These are phyloP conservation scores for Chymomyza costata DNA, from an alignment of 1,140 invertebrate species.

Conservation along the genomic window DNA sequence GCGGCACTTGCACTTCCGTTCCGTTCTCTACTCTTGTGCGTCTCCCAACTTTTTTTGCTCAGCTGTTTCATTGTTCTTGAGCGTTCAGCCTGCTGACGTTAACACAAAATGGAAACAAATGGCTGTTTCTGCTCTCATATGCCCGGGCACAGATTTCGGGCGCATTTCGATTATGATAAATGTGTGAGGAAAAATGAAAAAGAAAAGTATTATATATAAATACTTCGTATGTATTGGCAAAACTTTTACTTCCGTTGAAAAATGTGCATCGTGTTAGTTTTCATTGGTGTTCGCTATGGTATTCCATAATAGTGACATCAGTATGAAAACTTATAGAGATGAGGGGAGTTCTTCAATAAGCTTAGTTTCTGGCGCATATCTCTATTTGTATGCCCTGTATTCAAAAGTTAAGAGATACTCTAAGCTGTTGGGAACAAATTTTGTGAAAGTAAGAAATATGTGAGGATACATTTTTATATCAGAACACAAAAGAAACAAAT, in stretches of 20 bases:
- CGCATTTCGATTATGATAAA: conserved; percentile 66
- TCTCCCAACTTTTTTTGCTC: conserved; percentile 50
- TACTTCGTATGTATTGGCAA: conserved; percentile 15
- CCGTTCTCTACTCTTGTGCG: conserved; percentile 52
- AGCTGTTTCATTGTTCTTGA: conserved; percentile 46
- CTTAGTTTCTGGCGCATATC: too few species aligned
- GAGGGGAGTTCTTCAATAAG: too few species aligned
- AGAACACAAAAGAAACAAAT: too few species aligned
- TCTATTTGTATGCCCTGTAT: too few species aligned
- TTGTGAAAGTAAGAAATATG: too few species aligned
- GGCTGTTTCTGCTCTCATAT: conserved; percentile 31
- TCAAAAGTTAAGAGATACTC: too few species aligned
- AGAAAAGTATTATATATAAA: conserved; percentile 3
- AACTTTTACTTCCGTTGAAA: conserved; percentile 8
- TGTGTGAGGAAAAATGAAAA: conserved; percentile 16
- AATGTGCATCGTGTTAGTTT: too few species aligned
- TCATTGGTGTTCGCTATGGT: too few species aligned
- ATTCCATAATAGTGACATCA: too few species aligned
- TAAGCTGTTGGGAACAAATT: too few species aligned
- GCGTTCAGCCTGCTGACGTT: conserved; percentile 63
- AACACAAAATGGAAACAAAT: conserved; percentile 72
- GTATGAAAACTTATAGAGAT: too few species aligned
- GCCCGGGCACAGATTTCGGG: conserved; percentile 16
- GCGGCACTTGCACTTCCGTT: conserved; percentile 68
- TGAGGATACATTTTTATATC: too few species aligned